phyloP scores from a whole-genome alignment of 2,888 invertebrate species.

The Idaea straminata region DNA sequence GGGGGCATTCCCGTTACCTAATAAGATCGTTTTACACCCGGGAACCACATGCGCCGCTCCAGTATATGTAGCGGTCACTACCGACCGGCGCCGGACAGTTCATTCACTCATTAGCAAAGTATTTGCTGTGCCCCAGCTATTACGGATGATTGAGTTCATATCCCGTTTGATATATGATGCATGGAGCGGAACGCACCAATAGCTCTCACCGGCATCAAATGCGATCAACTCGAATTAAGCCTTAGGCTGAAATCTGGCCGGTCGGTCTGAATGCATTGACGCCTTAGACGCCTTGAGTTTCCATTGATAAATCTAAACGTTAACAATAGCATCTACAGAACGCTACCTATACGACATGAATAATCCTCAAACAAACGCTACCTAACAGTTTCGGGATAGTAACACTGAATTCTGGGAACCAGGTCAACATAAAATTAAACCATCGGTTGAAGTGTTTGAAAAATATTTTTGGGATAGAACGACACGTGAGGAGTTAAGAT shows the following conservation, averaged over 20 bases:
- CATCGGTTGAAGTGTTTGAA: slow-evolving; percentile 48
- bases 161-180: slow-evolving; percentile 66
- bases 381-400: neutral
- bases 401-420: neutral
- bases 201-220: slow-evolving; percentile 41
- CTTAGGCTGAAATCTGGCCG: slow-evolving; percentile 36
- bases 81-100: slow-evolving; percentile 55
- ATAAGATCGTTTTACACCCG: slow-evolving; percentile 79
- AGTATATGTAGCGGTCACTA: slow-evolving; percentile 43
- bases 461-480: slow-evolving; percentile 57
- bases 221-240: slow-evolving; percentile 45
- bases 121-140: slow-evolving; percentile 70
- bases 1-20: slow-evolving; percentile 79
- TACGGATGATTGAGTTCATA: slow-evolving; percentile 73
- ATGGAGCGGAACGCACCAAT: slow-evolving; percentile 56
- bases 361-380: neutral
- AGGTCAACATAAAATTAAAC: slow-evolving; percentile 45
- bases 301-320: slow-evolving; percentile 13
- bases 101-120: slow-evolving; percentile 75
- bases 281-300: slow-evolving; percentile 17
- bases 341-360: slow-evolving; percentile 1
- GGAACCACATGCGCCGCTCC: slow-evolving; percentile 70
- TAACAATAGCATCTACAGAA: slow-evolving; percentile 24
- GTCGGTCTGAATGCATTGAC: slow-evolving; percentile 26
- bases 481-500: slow-evolving; percentile 70